Base-by-base conservation (phyloP, 1,140 invertebrate genomes). In the Phenacoccus solenopsis region DNA sequence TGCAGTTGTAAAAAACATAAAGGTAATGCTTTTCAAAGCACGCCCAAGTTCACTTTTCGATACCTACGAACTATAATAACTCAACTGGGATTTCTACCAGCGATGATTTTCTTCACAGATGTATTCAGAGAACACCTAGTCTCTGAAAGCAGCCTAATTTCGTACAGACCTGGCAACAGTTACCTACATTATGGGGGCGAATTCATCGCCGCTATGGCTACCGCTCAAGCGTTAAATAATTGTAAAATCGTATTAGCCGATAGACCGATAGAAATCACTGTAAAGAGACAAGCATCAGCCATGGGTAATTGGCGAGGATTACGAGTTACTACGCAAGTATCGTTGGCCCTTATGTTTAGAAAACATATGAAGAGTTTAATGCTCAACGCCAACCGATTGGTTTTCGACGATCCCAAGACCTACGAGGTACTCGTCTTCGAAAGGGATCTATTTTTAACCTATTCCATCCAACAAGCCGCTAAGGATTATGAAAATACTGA, bases 41-140 rank as follows among this genome's bases (percentile, higher is more conserved):
- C 59, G 12, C 59, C 59, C 10, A 64, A 64, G 22, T 64, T 64
- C 16, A 64, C 59, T 1, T 64, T 64, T 64, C 10, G 21, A 9
- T 64, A 64, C 25, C 22, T 64, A 16, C 10, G 59, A 27, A 64
- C 59, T 10, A 64, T 64, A 20, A 64, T 64, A 24, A 64, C 59
- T 7, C 59, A 64, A 16, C 16, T 64, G 22, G 59, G 59, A 25
- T 64, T 64, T 22, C 59, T 64, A 27, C 59, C 59, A 9, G 59
- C 59, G 22, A 64, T 64, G 59, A 64, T 64, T 16, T 64, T 64
- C 59, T 64, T 64, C 25, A 64, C 59, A 7, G 59, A 64, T 64
- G 59, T 64, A 64, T 64, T 64, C 59, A 64, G 59, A 16, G 59
- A 64, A 22, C 59, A 64, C 16, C 22, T 64, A 2, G 59, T 64